Conservation (phyloP, 2,113 vertebrate genomes). For the Rhabdomys dilectus region DNA sequence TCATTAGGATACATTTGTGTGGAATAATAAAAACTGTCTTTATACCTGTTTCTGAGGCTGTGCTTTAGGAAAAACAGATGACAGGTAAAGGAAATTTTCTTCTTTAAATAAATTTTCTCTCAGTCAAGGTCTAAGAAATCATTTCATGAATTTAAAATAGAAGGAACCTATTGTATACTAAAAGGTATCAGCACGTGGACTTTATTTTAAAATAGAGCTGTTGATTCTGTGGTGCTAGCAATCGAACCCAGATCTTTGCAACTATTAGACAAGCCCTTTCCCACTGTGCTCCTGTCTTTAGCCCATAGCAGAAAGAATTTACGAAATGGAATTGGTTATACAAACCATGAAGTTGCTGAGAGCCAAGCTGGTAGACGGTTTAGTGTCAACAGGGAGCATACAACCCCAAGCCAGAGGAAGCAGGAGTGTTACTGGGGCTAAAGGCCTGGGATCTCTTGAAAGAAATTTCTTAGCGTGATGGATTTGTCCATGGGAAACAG, state of each 20-base stretch:
- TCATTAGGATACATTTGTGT: not conserved
- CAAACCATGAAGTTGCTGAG: not conserved
- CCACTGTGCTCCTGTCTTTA: not conserved
- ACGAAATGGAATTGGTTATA: conserved; percentile 8
- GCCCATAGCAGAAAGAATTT: conserved; percentile 33
- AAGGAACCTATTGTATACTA: not conserved
- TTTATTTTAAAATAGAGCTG: conserved; percentile 1
- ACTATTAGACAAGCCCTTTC: not conserved
- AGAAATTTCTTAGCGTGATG: not conserved
- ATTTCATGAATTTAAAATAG: not conserved
- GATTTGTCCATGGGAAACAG: not conserved
- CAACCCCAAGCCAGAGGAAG: not conserved
- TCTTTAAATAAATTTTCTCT: conserved; percentile 7
- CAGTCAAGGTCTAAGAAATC: not conserved
- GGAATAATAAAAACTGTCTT: conserved; percentile 28
- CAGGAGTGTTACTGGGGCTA: not conserved
- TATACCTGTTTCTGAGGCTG: not conserved
- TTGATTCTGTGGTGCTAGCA: not conserved
- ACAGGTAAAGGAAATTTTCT: conserved; percentile 15
- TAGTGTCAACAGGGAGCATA: conserved; percentile 31
- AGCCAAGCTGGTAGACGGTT: not conserved
- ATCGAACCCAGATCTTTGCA: not conserved
- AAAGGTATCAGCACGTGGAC: too few species aligned
- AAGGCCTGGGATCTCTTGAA: not conserved
- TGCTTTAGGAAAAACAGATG: not conserved